These are phyloP conservation scores for Geotrupes spiniger DNA, from an alignment of 2,888 invertebrate genomes.

Conservation along the genomic window DNA sequence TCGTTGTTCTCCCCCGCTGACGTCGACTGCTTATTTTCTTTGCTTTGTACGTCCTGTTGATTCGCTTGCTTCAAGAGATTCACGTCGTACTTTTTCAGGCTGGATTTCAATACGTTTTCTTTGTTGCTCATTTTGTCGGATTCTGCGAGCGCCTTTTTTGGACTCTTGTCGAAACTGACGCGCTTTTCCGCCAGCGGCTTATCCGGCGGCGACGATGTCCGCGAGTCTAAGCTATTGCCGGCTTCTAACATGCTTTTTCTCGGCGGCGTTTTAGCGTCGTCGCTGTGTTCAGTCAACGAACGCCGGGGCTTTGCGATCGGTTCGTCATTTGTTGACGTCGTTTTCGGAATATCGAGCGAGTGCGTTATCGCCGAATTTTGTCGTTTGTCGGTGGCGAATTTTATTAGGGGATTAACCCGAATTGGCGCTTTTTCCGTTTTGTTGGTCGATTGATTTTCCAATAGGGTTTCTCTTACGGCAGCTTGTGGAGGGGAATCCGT, in stretches of 20 bases:
- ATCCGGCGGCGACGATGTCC: neutral
- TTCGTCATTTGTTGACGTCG: constrained; percentile 1
- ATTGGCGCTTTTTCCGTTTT: constrained; percentile 24
- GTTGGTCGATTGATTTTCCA: constrained; percentile 18
- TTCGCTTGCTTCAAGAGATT: neutral
- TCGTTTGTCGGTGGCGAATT: constrained; percentile 33
- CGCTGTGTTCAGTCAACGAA: neutral
- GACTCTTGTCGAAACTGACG: constrained; percentile 26
- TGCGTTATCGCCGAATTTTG: constrained; percentile 7
- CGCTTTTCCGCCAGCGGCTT: constrained; percentile 23
- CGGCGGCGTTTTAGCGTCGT: constrained; percentile 2
- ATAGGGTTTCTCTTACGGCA: constrained; percentile 6
- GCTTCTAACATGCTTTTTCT: neutral
- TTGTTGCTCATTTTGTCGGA: neutral
- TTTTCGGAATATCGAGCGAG: neutral
- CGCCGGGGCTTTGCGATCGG: neutral
- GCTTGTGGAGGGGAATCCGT: constrained; percentile 14
- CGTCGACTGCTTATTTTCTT: neutral
- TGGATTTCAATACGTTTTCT: neutral
- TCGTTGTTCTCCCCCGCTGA: constrained; percentile 4
- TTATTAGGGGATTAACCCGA: constrained; percentile 44
- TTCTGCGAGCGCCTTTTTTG: neutral
- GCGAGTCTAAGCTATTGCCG: neutral
- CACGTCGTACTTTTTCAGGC: neutral
- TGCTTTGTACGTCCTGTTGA: constrained; percentile 1